phyloP scores from a whole-genome alignment of 2,113 vertebrate species.

The Eudyptes chrysolophus region DNA sequence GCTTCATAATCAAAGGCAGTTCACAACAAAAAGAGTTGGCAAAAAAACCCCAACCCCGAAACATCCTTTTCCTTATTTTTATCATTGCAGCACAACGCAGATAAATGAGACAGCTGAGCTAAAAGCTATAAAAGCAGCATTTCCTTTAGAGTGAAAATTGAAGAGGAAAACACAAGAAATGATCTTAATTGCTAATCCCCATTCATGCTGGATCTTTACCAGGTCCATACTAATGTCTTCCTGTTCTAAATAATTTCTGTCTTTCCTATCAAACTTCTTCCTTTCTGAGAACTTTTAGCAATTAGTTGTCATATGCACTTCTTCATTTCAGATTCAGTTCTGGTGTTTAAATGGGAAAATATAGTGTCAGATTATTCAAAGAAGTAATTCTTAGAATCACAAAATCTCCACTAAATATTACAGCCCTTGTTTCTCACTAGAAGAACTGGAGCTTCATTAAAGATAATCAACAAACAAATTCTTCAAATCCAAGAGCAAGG shows the following conservation, averaged over 20 bases:
- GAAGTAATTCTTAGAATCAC: background rate
- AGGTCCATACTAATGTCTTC: background rate
- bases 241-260: background rate
- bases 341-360: background rate
- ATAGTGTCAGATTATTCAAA: background rate
- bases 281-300: background rate
- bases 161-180: background rate
- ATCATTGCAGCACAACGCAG: background rate
- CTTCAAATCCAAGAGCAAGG: background rate
- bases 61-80: background rate
- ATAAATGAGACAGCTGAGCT: background rate
- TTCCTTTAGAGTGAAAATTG: background rate
- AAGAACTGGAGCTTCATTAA: background rate
- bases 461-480: background rate
- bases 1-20: background rate
- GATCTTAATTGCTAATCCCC: background rate
- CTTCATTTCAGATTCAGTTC: background rate
- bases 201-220: background rate
- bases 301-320: background rate
- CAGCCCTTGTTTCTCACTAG: background rate
- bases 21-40: background rate
- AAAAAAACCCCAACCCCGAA: background rate
- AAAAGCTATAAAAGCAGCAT: background rate
- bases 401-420: background rate
- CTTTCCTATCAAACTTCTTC: background rate